Evolutionary conservation across 2,888 invertebrate species (phyloP).

Genomic region (Eulithis prunata): DNA sequence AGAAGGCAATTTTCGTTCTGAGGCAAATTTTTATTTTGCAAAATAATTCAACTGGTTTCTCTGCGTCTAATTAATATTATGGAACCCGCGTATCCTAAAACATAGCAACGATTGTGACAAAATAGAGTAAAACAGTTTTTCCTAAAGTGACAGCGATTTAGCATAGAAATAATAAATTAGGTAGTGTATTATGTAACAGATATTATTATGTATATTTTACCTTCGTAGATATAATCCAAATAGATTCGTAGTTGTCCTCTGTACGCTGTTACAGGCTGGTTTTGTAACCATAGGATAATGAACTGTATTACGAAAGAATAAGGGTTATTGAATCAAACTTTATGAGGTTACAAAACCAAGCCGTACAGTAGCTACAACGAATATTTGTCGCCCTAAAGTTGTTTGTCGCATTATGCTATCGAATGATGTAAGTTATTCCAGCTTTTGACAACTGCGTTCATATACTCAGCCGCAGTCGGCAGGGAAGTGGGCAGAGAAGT

Average conservation of each 20-base stretch:
- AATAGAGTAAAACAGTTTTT: conserved; percentile 18
- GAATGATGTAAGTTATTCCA: no score
- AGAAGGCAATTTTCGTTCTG: no score
- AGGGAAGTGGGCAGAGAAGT: no score
- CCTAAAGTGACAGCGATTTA: conserved; percentile 34
- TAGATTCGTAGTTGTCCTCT: conserved; percentile 23
- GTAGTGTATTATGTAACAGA: conserved; percentile 8
- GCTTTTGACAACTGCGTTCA: no score
- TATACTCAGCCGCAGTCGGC: no score
- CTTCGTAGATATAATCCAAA: conserved; percentile 23
- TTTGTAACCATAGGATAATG: conserved; percentile 8
- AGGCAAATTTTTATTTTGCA: no score
- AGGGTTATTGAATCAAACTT: neutral
- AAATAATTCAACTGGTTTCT: no score
- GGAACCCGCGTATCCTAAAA: conserved; percentile 18
- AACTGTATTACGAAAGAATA: neutral
- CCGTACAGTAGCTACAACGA: neutral
- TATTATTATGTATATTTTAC: conserved; percentile 17
- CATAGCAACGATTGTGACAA: conserved; percentile 8
- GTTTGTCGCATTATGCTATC: neutral
- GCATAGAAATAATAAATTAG: conserved; percentile 10
- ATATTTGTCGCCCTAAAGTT: neutral
- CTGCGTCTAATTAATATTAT: no score
- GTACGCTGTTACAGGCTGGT: conserved; percentile 18
- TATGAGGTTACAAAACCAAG: neutral